Base-by-base conservation (phyloP, 2,113 vertebrate species). In the Psilopsiagon aurifrons region DNA sequence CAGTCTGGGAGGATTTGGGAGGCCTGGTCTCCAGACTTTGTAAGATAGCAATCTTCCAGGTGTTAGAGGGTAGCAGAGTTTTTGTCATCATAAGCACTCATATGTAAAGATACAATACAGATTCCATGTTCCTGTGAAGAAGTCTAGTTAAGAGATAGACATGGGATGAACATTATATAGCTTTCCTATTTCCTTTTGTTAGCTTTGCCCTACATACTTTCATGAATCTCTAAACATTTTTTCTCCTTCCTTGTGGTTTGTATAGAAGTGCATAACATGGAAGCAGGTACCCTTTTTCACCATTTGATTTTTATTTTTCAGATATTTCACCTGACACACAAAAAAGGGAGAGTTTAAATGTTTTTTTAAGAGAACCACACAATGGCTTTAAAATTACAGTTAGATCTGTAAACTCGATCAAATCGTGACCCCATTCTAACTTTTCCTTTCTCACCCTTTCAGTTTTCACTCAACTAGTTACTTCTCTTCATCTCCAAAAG, bases 51-150 rank as follows among this genome's bases (percentile, higher is more conserved):
- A 7, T 88, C 68, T 79, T 77, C 68, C 6, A 90, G 81, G 41
- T 91, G 83, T 69, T 69, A 90, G 67, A 91, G 20, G 27, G 52
- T 44, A 84, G 81, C 70, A 86, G 82, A 84, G 70, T 13, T 84
- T 62, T 82, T 97, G 97, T 82, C 83, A 55, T 39, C 83, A 75
- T 94, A 95, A 88, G 77, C 90, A 92, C 27, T 44, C 51, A 67
- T 43, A 74, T 51, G 27, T 11, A 71, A 77, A 97, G 84, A 78
- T 94, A 93, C 69, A 94, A 86, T 73, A 90, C 39, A 88, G 69
- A 94, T 41, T 95, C 88, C 69, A 96, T 88, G 77, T 96, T 96
- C 60, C 94, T 6, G 2, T 57, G 44, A 92, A 31, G 68, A 78
- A 93, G 44, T 49, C 49, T 96, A 83, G 67, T 41, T 81, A 92